phyloP scores from a whole-genome alignment of 2,888 invertebrate species.

The Taenaris catops region DNA sequence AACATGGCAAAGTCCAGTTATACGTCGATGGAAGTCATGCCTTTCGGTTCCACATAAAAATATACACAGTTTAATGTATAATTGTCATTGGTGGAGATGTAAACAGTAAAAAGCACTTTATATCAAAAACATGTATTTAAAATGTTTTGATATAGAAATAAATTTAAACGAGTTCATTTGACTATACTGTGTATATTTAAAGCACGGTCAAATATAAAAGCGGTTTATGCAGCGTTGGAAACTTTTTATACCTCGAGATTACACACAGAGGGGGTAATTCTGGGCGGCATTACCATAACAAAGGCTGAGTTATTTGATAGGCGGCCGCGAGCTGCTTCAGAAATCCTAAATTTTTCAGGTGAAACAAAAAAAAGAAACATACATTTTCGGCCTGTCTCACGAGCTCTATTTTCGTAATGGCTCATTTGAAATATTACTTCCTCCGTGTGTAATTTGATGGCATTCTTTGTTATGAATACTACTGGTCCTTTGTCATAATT shows the following conservation, averaged over 20 bases:
- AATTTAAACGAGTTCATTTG: constrained; percentile 1
- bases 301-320: constrained; percentile 71
- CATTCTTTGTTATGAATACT: too few relatives aligned
- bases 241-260: constrained; percentile 49
- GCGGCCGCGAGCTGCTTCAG: constrained; percentile 28
- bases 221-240: constrained; percentile 26
- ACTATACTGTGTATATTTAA: constrained; percentile 3
- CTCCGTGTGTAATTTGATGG: too few relatives aligned
- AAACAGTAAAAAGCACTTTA: too few relatives aligned
- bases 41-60: too few relatives aligned
- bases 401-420: constrained; percentile 34
- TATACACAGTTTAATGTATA: too few relatives aligned
- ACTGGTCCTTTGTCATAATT: too few relatives aligned
- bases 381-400: constrained; percentile 35
- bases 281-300: constrained; percentile 66
- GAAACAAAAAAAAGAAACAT: constrained; percentile 42
- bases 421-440: constrained; percentile 40
- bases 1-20: too few relatives aligned
- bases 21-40: too few relatives aligned
- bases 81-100: too few relatives aligned
- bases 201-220: constrained; percentile 11
- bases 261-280: constrained; percentile 58
- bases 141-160: too few relatives aligned
- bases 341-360: constrained; percentile 55
- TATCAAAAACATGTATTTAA: too few relatives aligned